Conservation (phyloP, 2,888 invertebrate genomes). For the Callimorpha dominula region DNA sequence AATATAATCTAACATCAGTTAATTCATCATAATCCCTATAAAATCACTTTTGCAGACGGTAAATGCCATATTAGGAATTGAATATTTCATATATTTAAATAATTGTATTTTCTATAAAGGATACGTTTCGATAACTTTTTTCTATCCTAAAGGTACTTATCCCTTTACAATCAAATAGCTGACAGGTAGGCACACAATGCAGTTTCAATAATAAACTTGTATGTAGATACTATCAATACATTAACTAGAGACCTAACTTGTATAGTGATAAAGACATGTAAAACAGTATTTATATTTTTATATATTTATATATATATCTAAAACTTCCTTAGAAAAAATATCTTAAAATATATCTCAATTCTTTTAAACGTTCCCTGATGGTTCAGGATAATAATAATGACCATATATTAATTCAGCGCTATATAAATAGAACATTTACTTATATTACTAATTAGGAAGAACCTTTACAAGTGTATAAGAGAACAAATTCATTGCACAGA, state of each 20-base stretch:
- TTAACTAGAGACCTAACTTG: slow-evolving; percentile 74
- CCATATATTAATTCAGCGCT: slow-evolving; percentile 73
- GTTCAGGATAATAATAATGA: slow-evolving; percentile 64
- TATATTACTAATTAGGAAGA: slow-evolving; percentile 81
- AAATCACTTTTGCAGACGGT: slow-evolving; percentile 84
- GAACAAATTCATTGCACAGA: slow-evolving; percentile 83
- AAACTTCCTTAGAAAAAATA: slow-evolving; percentile 82
- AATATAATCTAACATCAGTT: slow-evolving; percentile 73
- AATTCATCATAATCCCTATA: slow-evolving; percentile 78
- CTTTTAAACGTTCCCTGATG: slow-evolving; percentile 66
- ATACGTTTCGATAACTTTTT: slow-evolving; percentile 60
- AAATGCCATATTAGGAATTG: slow-evolving; percentile 86
- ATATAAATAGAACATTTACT: slow-evolving; percentile 82
- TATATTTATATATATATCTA: slow-evolving; percentile 59
- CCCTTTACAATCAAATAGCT: slow-evolving; percentile 66
- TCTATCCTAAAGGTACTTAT: slow-evolving; percentile 63
- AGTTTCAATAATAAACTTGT: slow-evolving; percentile 64
- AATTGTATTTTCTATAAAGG: slow-evolving; percentile 59
- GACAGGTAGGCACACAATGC: slow-evolving; percentile 72
- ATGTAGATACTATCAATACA: slow-evolving; percentile 59
- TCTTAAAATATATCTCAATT: slow-evolving; percentile 86
- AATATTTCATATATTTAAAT: slow-evolving; percentile 71
- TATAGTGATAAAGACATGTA: slow-evolving; percentile 81
- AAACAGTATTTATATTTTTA: slow-evolving; percentile 76
- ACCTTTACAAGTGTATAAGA: slow-evolving; percentile 76